These are phyloP conservation scores for Pangasius macronema DNA, from an alignment of 2,797 vertebrate species.

Conservation along the genomic window DNA sequence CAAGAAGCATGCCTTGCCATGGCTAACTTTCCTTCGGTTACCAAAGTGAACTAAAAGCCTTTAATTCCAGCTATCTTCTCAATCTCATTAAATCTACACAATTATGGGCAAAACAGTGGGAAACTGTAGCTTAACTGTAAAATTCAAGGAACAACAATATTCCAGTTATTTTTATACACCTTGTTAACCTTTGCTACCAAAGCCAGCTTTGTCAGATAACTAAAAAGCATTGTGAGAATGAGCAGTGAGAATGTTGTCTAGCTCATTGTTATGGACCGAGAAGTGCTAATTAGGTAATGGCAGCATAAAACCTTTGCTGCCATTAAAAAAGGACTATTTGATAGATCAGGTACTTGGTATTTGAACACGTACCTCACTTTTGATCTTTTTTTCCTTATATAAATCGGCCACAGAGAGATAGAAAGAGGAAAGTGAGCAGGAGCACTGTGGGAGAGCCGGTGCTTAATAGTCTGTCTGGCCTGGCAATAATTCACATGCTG, in stretches of 20 bases:
- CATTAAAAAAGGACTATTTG: background rate
- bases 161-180: background rate
- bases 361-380: background rate
- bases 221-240: background rate
- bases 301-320: background rate
- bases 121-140: background rate
- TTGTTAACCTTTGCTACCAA: background rate
- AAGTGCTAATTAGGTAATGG: background rate
- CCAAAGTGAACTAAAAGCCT: background rate
- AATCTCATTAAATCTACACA: background rate
- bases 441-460: slow-evolving; percentile 30
- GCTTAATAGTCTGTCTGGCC: slow-evolving; percentile 64
- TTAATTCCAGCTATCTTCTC: background rate
- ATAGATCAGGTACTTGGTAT: background rate
- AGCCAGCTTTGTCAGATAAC: background rate
- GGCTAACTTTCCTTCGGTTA: background rate
- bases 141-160: background rate
- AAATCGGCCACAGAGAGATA: background rate
- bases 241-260: background rate
- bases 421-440: background rate
- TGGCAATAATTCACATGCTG: slow-evolving; percentile 56
- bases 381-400: background rate
- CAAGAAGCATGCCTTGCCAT: background rate
- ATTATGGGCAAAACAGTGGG: background rate
- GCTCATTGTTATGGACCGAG: background rate